phyloP scores from a whole-genome alignment of 2,797 vertebrate species.

The Denticeps clupeoides region DNA sequence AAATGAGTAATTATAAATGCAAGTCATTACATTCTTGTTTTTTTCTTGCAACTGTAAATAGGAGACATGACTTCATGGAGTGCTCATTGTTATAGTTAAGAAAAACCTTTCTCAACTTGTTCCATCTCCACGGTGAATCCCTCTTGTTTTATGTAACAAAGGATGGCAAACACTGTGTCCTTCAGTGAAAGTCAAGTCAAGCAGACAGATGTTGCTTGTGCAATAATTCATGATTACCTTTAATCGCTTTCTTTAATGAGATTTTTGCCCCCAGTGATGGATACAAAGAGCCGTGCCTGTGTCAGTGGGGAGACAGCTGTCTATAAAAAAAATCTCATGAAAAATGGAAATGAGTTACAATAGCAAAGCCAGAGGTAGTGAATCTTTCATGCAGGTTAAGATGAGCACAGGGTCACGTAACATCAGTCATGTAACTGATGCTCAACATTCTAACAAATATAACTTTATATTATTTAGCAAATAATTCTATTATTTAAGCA shows the following conservation, averaged over 20 bases:
- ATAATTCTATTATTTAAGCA: no score
- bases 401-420: no score
- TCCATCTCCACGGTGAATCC: slow-evolving; percentile 18
- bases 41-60: no score
- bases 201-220: slow-evolving; percentile 39
- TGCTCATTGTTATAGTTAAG: no score
- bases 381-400: slow-evolving; percentile 16
- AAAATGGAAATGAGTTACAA: slow-evolving; percentile 36
- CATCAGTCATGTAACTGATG: no score
- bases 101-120: slow-evolving; percentile 8
- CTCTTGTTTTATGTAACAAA: slow-evolving; percentile 16
- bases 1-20: slow-evolving; percentile 23
- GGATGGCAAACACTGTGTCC: slow-evolving; percentile 21
- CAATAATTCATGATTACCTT: slow-evolving; percentile 51
- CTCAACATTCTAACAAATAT: not conserved
- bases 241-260: slow-evolving; percentile 44
- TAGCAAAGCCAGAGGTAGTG: slow-evolving; percentile 30
- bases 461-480: no score
- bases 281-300: slow-evolving; percentile 23
- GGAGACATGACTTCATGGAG: no score
- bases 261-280: slow-evolving; percentile 34
- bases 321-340: slow-evolving; percentile 40
- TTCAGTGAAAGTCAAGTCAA: slow-evolving; percentile 37
- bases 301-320: slow-evolving; percentile 37
- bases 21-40: no score